A percentile compares a stretch with the other conserved stretches of the same genome.
Evolutionary conservation across 2,113 vertebrate species (phyloP).

Genomic region (Scomber scombrus): DNA sequence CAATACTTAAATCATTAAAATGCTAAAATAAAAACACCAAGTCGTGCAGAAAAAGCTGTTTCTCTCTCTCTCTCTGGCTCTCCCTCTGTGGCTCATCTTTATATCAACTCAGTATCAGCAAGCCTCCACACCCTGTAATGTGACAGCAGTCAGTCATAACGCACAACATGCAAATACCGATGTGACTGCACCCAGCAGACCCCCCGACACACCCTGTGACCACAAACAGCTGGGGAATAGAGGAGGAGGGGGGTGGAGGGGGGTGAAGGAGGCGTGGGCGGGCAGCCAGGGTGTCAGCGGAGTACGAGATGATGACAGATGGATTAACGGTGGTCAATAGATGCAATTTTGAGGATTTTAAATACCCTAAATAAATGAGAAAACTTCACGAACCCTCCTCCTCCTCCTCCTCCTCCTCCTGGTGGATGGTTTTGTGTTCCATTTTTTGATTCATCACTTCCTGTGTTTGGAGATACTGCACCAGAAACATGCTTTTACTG

Average conservation of each 20-base stretch:
- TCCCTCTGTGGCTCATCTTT: not conserved
- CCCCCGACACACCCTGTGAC: slow-evolving; percentile 64
- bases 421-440: not conserved
- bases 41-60: not conserved
- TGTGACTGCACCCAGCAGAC: slow-evolving; percentile 43
- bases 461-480: not conserved
- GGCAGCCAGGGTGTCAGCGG: not conserved
- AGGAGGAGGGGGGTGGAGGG: not conserved
- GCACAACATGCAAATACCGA: slow-evolving; percentile 53
- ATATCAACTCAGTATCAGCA: not conserved
- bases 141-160: slow-evolving; percentile 50
- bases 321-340: not conserved
- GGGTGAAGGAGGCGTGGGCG: not conserved
- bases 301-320: too few species aligned
- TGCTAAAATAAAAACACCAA: not conserved
- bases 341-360: too few species aligned
- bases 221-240: slow-evolving; percentile 68
- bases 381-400: not conserved
- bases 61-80: not conserved
- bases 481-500: not conserved
- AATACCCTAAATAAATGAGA: not conserved
- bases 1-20: not conserved
- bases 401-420: too few species aligned
- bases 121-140: slow-evolving; percentile 36
- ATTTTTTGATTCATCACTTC: slow-evolving; percentile 23